These are phyloP conservation scores for Drosophila nr. perissopoda DNA, from an alignment of 2,888 invertebrate species.

Conservation along the genomic window DNA sequence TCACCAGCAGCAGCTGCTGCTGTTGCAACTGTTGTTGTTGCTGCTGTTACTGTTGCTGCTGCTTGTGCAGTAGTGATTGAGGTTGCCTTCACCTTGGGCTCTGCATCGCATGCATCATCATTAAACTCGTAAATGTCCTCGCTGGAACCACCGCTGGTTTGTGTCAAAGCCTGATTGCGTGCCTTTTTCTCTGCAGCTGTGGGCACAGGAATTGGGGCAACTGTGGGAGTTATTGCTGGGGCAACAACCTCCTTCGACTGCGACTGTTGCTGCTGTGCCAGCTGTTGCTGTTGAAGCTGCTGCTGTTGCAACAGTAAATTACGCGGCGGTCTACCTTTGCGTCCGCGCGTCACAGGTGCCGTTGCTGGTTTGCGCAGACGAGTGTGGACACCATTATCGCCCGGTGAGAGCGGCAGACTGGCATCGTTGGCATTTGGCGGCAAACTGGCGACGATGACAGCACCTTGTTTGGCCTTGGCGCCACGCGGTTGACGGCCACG, in stretches of 20 bases:
- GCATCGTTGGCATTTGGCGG: slow-evolving; percentile 37
- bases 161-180: slow-evolving; percentile 69
- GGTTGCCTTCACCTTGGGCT: slow-evolving; percentile 84
- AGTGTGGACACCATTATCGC: slow-evolving; percentile 86
- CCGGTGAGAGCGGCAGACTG: slow-evolving; percentile 38
- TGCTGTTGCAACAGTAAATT: slow-evolving; percentile 82
- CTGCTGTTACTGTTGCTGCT: slow-evolving; percentile 20
- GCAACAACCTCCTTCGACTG: slow-evolving; percentile 31
- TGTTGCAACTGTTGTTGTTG: slow-evolving; percentile 19
- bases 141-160: slow-evolving; percentile 63
- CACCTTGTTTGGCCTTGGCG: slow-evolving; percentile 73
- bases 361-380: slow-evolving; percentile 85
- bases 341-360: slow-evolving; percentile 81
- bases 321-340: slow-evolving; percentile 85
- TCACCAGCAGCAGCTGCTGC: slow-evolving; percentile 38
- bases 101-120: slow-evolving; percentile 93
- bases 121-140: slow-evolving; percentile 96
- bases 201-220: slow-evolving; percentile 36
- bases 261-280: slow-evolving; percentile 40
- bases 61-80: slow-evolving; percentile 1
- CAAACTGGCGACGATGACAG: slow-evolving; percentile 52
- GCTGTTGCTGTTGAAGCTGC: slow-evolving; percentile 69
- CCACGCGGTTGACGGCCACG: slow-evolving; percentile 82
- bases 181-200: slow-evolving; percentile 83
- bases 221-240: slow-evolving; percentile 16